These are phyloP conservation scores for Forficula auricularia DNA, from an alignment of 1,140 invertebrate species.

Conservation along the genomic window DNA sequence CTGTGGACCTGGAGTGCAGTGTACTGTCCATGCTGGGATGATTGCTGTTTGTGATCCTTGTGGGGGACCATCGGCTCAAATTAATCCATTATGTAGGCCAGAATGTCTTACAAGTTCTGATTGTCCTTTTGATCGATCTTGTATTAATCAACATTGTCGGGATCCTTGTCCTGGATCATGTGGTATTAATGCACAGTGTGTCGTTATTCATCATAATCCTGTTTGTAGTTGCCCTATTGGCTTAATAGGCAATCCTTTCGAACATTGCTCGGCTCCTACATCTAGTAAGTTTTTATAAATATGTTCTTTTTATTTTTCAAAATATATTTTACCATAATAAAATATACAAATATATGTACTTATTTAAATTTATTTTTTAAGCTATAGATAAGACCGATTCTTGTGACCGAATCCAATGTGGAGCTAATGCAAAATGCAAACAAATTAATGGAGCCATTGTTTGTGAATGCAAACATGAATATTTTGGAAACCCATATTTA, in stretches of 20 bases:
- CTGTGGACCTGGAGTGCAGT: conserved; percentile 48
- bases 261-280: conserved; percentile 42
- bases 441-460: conserved; percentile 34
- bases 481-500: conserved; percentile 54
- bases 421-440: conserved; percentile 54
- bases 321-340: conserved; percentile 3
- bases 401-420: conserved; percentile 51
- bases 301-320: not conserved
- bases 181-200: conserved; percentile 57
- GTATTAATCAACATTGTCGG: conserved; percentile 51
- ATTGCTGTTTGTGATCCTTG: conserved; percentile 67
- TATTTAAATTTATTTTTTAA: too few relatives aligned
- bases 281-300: conserved; percentile 22
- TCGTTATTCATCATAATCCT: conserved; percentile 54
- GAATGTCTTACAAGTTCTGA: conserved; percentile 61
- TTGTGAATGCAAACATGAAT: conserved; percentile 45
- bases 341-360: conserved; percentile 3
- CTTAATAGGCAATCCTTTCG: conserved; percentile 64
- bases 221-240: conserved; percentile 54
- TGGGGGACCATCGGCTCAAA: conserved; percentile 40
- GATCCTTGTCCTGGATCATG: conserved; percentile 71
- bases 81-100: conserved; percentile 51
- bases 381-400: conserved; percentile 27
- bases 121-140: conserved; percentile 58
- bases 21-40: conserved; percentile 46